Evolutionary conservation across 2,888 invertebrate genomes (phyloP).

Genomic region (Aethes cnicana): DNA sequence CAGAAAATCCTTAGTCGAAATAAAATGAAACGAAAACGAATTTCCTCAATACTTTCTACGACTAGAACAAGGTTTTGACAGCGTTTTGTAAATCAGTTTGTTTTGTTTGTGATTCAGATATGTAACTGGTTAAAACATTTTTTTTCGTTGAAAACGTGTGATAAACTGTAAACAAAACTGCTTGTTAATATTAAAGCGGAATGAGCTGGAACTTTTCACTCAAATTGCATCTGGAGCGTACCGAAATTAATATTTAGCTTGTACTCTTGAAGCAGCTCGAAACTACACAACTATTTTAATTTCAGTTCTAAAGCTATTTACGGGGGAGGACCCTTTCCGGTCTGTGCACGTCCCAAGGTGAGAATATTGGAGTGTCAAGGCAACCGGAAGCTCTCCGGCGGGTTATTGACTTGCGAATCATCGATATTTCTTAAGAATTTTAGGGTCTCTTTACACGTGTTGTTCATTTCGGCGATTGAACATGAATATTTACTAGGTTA

Average conservation of each 20-base stretch:
- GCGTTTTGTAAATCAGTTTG: slow-evolving; percentile 51
- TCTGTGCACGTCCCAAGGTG: slow-evolving; percentile 4
- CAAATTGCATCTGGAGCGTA: slow-evolving; percentile 9
- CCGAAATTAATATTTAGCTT: slow-evolving; percentile 20
- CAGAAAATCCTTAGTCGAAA: slow-evolving; percentile 65
- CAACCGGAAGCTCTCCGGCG: slow-evolving; percentile 11
- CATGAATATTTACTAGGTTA: slow-evolving; percentile 38
- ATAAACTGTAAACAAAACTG: too few relatives aligned
- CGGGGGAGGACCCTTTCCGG: neutral
- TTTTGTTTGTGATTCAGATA: slow-evolving; percentile 36
- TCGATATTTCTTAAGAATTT: slow-evolving; percentile 25
- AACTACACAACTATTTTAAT: slow-evolving; percentile 28
- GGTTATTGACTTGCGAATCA: slow-evolving; percentile 39
- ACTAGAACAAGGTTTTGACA: slow-evolving; percentile 51
- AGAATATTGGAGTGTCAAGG: slow-evolving; percentile 9
- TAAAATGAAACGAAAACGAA: slow-evolving; percentile 66
- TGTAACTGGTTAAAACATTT: neutral
- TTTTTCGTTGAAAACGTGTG: too few relatives aligned
- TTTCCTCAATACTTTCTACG: slow-evolving; percentile 56
- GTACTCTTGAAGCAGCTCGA: slow-evolving; percentile 17
- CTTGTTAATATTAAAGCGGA: neutral
- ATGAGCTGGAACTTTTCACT: slow-evolving; percentile 8
- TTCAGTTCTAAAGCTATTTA: slow-evolving; percentile 23
- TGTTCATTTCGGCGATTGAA: slow-evolving; percentile 34
- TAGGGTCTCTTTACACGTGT: slow-evolving; percentile 21